Evolutionary conservation across 2,888 invertebrate species (phyloP).

Genomic region (Limnephilus marmoratus): DNA sequence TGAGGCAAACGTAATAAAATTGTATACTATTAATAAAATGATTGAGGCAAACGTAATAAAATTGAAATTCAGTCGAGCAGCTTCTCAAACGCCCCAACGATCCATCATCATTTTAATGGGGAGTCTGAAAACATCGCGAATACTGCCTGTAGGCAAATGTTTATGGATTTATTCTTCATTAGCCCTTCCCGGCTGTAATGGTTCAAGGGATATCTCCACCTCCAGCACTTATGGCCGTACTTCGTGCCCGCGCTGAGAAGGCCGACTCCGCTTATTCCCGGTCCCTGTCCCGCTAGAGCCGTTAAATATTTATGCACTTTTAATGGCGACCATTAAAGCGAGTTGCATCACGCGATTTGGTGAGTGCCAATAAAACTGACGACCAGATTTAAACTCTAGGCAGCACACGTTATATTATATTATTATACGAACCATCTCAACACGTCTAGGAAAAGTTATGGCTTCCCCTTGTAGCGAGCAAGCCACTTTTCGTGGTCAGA

Average conservation of each 20-base stretch:
- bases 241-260: neutral
- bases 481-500: neutral
- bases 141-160: neutral
- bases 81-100: neutral
- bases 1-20: too few relatives aligned
- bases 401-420: neutral
- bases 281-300: neutral
- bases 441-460: neutral
- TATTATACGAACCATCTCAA: neutral
- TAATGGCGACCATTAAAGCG: slow-evolving; percentile 24
- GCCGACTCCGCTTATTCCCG: neutral
- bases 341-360: neutral
- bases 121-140: neutral
- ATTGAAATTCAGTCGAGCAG: neutral
- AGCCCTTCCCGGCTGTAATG: neutral
- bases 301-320: slow-evolving; percentile 45
- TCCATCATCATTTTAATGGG: neutral
- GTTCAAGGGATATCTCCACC: neutral
- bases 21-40: too few relatives aligned
- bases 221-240: neutral
- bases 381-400: slow-evolving; percentile 17
- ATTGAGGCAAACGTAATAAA: too few relatives aligned
- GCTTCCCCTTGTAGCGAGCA: neutral
- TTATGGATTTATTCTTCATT: slow-evolving; percentile 24
- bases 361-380: slow-evolving; percentile 17